Conservation (phyloP, 2,797 vertebrate genomes). For the Tapera naevia region DNA sequence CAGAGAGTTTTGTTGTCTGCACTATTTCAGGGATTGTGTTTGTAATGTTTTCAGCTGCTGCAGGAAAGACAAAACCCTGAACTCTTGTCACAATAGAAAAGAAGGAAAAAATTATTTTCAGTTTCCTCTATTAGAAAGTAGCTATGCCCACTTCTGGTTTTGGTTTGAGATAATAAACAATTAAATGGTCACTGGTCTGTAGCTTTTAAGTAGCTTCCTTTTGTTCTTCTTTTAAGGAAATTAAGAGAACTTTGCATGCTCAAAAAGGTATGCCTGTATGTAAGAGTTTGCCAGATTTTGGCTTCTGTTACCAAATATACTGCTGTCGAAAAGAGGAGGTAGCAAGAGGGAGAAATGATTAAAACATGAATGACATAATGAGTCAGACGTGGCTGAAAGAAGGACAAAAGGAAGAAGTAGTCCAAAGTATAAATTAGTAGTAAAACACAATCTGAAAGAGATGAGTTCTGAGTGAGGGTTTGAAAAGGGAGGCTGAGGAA, state of each 20-base stretch:
- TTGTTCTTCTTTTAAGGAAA: slow-evolving; percentile 33
- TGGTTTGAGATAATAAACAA: slow-evolving; percentile 50
- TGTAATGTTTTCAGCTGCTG: background rate
- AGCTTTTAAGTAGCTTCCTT: slow-evolving; percentile 28
- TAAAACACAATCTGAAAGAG: background rate
- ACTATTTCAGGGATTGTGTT: background rate
- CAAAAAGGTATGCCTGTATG: background rate
- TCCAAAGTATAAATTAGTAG: background rate
- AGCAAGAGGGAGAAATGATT: background rate
- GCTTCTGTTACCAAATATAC: background rate
- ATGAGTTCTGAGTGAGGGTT: background rate
- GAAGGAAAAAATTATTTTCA: slow-evolving; percentile 3
- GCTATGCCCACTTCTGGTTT: background rate
- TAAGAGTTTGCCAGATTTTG: background rate
- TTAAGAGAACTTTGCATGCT: background rate
- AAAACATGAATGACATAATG: background rate
- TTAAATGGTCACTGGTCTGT: background rate
- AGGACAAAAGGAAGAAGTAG: background rate
- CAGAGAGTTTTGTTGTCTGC: background rate
- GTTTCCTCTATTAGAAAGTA: slow-evolving; percentile 32
- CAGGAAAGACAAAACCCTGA: slow-evolving; percentile 7
- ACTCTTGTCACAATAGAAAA: background rate
- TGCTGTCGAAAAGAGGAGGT: background rate
- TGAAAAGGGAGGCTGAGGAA: background rate
- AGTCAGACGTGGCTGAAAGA: background rate